Conservation (phyloP, 2,797 vertebrate species). For the Gymnothorax reevesii region DNA sequence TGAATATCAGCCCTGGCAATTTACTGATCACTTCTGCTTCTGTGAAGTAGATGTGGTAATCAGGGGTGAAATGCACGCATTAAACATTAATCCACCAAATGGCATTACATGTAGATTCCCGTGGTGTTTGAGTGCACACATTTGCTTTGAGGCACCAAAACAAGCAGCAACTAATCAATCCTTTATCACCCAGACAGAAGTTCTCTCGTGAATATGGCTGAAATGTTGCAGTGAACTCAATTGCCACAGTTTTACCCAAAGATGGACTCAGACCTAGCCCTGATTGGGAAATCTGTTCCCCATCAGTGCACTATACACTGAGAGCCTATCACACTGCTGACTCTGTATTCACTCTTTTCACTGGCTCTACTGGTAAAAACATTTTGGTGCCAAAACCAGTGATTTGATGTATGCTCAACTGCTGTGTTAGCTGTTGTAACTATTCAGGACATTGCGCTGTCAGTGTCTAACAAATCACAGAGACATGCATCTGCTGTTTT, state of each 20-base stretch:
- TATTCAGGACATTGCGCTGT: neutral
- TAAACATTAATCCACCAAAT: neutral
- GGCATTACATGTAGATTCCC: neutral
- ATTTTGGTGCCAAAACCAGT: neutral
- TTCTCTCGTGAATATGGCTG: neutral
- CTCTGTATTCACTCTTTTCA: neutral
- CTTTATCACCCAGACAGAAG: conserved; percentile 2
- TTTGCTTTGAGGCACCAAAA: neutral
- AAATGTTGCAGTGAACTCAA: neutral
- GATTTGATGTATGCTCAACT: neutral
- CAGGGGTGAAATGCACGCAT: conserved; percentile 67
- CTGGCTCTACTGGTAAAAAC: neutral
- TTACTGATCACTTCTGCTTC: conserved; percentile 55
- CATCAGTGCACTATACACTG: neutral
- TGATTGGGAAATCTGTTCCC: neutral
- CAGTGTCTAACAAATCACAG: neutral
- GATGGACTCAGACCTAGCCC: neutral
- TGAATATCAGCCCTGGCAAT: conserved; percentile 41
- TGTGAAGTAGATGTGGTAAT: conserved; percentile 63
- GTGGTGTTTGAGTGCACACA: neutral
- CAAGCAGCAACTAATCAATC: neutral
- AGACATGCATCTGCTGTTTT: neutral
- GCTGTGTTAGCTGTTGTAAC: neutral
- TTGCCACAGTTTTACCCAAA: neutral
- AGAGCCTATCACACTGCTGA: neutral